These are phyloP conservation scores for Yoshiicerus persimilis DNA, from an alignment of 1,140 invertebrate genomes.

Conservation along the genomic window DNA sequence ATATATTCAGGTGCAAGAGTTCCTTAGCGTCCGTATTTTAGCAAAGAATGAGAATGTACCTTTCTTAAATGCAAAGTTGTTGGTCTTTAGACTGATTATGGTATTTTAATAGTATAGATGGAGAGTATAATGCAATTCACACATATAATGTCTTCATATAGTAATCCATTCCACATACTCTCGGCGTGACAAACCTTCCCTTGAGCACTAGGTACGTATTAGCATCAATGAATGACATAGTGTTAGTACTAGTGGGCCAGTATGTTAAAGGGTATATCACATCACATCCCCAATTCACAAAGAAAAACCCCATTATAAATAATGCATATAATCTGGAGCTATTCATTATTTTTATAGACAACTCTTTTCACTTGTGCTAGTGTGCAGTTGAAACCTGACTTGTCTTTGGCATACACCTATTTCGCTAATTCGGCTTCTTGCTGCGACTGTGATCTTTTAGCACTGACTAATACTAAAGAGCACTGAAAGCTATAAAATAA, in stretches of 20 bases:
- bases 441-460: background rate
- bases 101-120: background rate
- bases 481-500: background rate
- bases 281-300: background rate
- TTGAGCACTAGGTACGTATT: conserved; percentile 11
- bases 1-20: background rate
- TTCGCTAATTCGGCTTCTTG: background rate
- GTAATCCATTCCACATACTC: background rate
- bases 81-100: background rate
- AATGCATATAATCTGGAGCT: background rate
- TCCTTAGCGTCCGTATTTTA: background rate
- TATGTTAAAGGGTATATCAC: background rate
- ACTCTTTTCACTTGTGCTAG: background rate
- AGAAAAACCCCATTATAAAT: background rate
- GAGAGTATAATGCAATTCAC: background rate
- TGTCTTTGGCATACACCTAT: background rate
- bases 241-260: background rate
- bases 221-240: background rate
- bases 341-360: background rate
- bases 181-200: conserved; percentile 17
- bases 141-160: background rate
- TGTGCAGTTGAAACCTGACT: background rate
- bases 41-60: background rate
- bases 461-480: background rate
- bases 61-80: background rate